Evolutionary conservation across 2,888 invertebrate species (phyloP).

Genomic region (Seira musarum): DNA sequence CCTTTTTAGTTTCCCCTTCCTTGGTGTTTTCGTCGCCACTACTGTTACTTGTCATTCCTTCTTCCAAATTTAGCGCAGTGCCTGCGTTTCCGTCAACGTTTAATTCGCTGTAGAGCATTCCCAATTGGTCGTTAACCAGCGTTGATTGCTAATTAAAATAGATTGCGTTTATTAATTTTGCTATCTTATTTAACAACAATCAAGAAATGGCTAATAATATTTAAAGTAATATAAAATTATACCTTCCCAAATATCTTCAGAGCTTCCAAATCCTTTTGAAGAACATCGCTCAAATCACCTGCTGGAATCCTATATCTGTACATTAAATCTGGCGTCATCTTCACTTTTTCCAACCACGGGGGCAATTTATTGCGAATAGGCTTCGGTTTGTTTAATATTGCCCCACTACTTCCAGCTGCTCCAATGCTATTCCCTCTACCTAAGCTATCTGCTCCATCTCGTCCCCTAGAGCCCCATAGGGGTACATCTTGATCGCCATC

Average conservation of each 20-base stretch:
- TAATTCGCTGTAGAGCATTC: slow-evolving; percentile 80
- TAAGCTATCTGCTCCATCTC: background rate
- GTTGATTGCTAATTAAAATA: slow-evolving; percentile 74
- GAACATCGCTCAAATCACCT: slow-evolving; percentile 77
- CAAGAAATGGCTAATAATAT: too few relatives aligned
- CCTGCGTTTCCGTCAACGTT: slow-evolving; percentile 76
- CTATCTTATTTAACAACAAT: too few relatives aligned
- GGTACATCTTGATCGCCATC: slow-evolving; percentile 30
- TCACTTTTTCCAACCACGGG: slow-evolving; percentile 80
- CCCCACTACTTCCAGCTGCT: background rate
- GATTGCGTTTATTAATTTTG: too few relatives aligned
- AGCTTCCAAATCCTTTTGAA: slow-evolving; percentile 77
- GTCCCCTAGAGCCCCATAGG: slow-evolving; percentile 20
- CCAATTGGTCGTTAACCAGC: slow-evolving; percentile 82
- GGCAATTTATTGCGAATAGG: slow-evolving; percentile 72
- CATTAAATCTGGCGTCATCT: slow-evolving; percentile 79
- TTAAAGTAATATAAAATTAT: slow-evolving; percentile 33
- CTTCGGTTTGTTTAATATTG: slow-evolving; percentile 4
- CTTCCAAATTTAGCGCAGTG: slow-evolving; percentile 77
- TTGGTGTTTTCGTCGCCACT: slow-evolving; percentile 47
- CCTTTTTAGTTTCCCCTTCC: slow-evolving; percentile 38
- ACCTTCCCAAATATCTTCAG: slow-evolving; percentile 77
- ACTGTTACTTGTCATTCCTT: slow-evolving; percentile 75
- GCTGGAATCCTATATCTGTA: slow-evolving; percentile 80
- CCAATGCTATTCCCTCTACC: background rate